A percentile compares a stretch with the other conserved stretches of the same genome.
Conservation (phyloP, 2,797 vertebrate genomes). For the Scolopax rusticola region DNA sequence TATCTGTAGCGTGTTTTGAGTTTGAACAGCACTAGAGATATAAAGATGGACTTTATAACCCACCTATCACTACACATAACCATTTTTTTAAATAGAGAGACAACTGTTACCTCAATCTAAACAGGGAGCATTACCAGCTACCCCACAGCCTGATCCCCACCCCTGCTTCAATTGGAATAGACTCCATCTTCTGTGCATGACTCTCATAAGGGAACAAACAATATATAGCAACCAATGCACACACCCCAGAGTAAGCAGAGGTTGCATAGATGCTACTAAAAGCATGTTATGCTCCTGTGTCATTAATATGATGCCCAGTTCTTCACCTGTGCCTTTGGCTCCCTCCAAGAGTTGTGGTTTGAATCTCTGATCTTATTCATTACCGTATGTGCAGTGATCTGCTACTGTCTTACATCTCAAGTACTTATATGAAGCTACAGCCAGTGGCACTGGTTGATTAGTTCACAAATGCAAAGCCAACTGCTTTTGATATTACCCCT, state of each 20-base stretch:
- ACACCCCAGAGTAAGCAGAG: not conserved
- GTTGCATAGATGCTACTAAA: not conserved
- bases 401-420: rapidly evolving
- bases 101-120: not conserved
- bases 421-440: not conserved
- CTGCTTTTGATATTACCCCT: not conserved
- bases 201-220: not conserved
- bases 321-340: not conserved
- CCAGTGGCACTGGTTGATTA: not conserved
- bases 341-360: not conserved
- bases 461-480: not conserved
- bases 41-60: not conserved
- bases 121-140: not conserved
- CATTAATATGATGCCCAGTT: not conserved
- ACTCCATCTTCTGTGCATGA: not conserved
- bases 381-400: not conserved
- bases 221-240: not conserved
- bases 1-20: not conserved
- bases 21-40: not conserved
- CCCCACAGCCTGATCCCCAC: not conserved
- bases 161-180: not conserved
- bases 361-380: not conserved
- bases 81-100: not conserved
- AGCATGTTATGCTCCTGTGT: not conserved
- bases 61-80: not conserved